phyloP scores from a whole-genome alignment of 1,140 invertebrate genomes.

The Cyclargus thomasi region DNA sequence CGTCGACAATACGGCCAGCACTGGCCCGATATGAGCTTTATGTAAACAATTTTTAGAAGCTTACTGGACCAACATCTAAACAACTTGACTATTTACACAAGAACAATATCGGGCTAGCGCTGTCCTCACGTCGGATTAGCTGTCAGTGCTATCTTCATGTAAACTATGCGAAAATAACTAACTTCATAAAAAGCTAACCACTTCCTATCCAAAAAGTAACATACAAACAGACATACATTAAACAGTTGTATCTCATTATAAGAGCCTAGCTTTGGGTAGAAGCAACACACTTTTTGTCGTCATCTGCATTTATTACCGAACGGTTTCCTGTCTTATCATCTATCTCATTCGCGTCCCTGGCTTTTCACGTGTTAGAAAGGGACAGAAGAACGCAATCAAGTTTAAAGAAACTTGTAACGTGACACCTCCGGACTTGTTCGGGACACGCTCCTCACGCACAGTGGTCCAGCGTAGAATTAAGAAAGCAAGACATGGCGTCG shows the following conservation, averaged over 20 bases:
- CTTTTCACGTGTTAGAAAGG: background rate
- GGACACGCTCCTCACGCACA: background rate
- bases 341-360: background rate
- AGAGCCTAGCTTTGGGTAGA: background rate
- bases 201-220: too few relatives aligned
- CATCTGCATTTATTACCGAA: conserved; percentile 1
- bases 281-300: background rate
- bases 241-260: background rate
- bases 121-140: too few relatives aligned
- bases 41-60: too few relatives aligned
- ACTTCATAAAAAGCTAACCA: too few relatives aligned
- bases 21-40: too few relatives aligned
- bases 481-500: background rate
- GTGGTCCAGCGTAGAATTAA: background rate
- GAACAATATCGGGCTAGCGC: too few relatives aligned
- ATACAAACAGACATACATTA: background rate
- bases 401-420: conserved; percentile 3
- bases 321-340: background rate
- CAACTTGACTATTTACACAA: too few relatives aligned
- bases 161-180: too few relatives aligned
- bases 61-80: too few relatives aligned
- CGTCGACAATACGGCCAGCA: too few relatives aligned
- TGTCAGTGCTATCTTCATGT: too few relatives aligned
- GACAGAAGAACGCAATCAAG: background rate
- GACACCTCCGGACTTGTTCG: background rate